Conservation (phyloP, 2,888 invertebrate species). For the Lydus trimaculatus region DNA sequence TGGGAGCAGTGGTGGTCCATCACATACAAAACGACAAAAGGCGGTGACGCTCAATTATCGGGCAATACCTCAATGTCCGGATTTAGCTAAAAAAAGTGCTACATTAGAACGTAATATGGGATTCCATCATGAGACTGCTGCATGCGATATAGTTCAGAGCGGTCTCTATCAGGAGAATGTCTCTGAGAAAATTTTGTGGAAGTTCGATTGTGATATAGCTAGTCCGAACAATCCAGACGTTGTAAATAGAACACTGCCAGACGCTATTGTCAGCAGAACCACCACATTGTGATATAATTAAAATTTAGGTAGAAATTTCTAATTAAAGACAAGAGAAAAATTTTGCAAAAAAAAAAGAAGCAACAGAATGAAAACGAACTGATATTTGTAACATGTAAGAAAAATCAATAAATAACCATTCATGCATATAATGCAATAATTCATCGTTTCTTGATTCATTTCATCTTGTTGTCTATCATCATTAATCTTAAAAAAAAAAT, state of each 20-base stretch:
- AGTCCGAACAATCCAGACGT: slow-evolving; percentile 59
- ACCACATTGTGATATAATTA: slow-evolving; percentile 59
- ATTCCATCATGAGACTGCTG: slow-evolving; percentile 65
- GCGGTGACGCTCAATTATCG: slow-evolving; percentile 54
- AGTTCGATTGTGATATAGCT: slow-evolving; percentile 59
- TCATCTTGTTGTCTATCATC: slow-evolving; percentile 1
- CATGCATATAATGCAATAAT: slow-evolving; percentile 4
- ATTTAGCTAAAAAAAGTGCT: slow-evolving; percentile 41
- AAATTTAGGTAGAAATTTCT: slow-evolving; percentile 30
- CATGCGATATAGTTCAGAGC: slow-evolving; percentile 86
- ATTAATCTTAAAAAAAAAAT: slow-evolving; percentile 3
- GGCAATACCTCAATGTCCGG: slow-evolving; percentile 50
- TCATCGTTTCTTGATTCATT: neutral
- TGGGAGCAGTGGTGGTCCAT: slow-evolving; percentile 58
- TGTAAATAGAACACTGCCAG: slow-evolving; percentile 55
- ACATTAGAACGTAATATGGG: slow-evolving; percentile 41
- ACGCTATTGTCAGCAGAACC: slow-evolving; percentile 58
- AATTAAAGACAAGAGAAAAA: slow-evolving; percentile 15
- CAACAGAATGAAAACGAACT: slow-evolving; percentile 38
- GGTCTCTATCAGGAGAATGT: slow-evolving; percentile 88
- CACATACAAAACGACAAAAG: slow-evolving; percentile 51
- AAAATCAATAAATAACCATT: neutral
- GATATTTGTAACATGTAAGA: slow-evolving; percentile 41
- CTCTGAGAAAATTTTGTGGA: slow-evolving; percentile 65
- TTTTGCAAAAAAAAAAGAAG: slow-evolving; percentile 8